Conservation (phyloP, 23 tunicate genomes). For the Trididemnum clinides region DNA sequence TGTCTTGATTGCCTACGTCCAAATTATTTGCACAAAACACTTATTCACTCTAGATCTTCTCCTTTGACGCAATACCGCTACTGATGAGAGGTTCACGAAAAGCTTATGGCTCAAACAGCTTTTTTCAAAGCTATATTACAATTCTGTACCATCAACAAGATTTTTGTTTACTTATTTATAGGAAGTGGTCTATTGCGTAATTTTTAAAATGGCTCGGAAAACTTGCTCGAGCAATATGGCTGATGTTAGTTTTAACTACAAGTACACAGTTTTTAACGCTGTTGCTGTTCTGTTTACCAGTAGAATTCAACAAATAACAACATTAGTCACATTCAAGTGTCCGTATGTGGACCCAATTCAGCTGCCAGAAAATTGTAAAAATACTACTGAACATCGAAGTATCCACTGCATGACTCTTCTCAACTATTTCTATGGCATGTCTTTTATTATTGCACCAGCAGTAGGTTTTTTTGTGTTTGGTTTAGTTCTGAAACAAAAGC, state of each 20-base stretch:
- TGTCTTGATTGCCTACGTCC: no score
- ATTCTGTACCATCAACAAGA: no score
- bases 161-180: no score
- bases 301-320: constrained; percentile 10
- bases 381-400: not conserved
- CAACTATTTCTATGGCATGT: constrained; percentile 32
- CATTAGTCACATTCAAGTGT: constrained; percentile 22
- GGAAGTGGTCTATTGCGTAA: no score
- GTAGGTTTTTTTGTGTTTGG: constrained; percentile 34
- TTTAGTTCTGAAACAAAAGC: constrained; percentile 16
- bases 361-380: not conserved
- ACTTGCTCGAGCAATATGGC: not conserved
- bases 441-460: constrained; percentile 48
- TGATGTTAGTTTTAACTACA: not conserved
- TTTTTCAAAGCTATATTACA: no score
- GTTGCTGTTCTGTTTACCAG: constrained; percentile 11
- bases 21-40: no score
- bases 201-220: not conserved
- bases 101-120: no score
- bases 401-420: not conserved
- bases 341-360: constrained; percentile 28
- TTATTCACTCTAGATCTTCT: no score
- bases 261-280: not conserved
- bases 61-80: no score
- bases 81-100: no score